A percentile compares a stretch with the other conserved stretches of the same genome.
phyloP scores from a whole-genome alignment of 2,113 vertebrate species.

The Pelobates fuscus region DNA sequence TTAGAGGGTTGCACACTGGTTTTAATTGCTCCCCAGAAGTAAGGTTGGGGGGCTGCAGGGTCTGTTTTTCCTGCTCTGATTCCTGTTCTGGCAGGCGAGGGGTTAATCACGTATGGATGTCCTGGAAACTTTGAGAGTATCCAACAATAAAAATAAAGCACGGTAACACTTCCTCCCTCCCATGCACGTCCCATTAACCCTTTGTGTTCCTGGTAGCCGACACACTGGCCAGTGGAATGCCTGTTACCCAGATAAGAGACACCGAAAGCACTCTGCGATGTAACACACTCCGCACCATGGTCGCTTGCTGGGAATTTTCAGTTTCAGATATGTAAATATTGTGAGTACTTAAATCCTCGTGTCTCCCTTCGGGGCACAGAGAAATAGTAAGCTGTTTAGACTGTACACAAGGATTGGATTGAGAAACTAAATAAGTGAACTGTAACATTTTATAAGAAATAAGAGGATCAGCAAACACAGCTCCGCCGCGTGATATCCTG shows the following conservation, averaged over 20 bases:
- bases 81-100: not conserved
- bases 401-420: too few species aligned
- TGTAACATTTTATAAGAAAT: not conserved
- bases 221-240: too few species aligned
- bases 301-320: not conserved
- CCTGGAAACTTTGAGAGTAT: not conserved
- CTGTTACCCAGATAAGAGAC: too few species aligned
- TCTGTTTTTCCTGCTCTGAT: not conserved
- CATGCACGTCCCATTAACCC: not conserved
- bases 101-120: not conserved
- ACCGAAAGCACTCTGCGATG: too few species aligned
- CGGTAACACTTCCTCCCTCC: not conserved
- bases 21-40: not conserved
- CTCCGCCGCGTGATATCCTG: not conserved
- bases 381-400: not conserved
- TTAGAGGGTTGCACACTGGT: too few species aligned
- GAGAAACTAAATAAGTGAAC: not conserved
- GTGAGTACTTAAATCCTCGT: not conserved
- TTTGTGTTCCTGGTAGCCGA: not conserved
- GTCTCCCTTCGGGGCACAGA: conserved; percentile 13
- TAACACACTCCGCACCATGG: too few species aligned
- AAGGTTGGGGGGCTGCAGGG: not conserved
- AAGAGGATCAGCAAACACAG: not conserved
- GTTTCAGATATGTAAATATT: not conserved
- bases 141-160: not conserved